Base-by-base conservation (phyloP, 2,797 vertebrate genomes). In the Oryzias sinensis region DNA sequence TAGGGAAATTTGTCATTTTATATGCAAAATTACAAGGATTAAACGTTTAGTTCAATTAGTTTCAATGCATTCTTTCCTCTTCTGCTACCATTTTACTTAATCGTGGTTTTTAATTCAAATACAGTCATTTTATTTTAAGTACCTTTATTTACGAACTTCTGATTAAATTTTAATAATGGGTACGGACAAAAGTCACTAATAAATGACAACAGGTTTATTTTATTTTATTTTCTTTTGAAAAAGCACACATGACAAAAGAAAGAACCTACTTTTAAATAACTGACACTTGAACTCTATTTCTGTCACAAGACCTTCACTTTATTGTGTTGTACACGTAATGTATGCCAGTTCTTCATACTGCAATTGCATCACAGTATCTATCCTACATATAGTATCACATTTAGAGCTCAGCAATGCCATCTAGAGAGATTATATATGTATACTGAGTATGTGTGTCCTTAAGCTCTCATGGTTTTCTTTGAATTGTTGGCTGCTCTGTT, bases 141-240 rank as follows among this genome's bases (percentile, higher is more conserved):
- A 58, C 47, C 66, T 86, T 89, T 80, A 82, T 85, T 88, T 83
- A 85, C 77, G 48, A 78, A 72, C 71, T 82, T 48, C 65, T 81
- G 84, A 89, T 88, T 83, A 84, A 82, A 81, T 74, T 16, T 16
- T 2, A 24, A 69, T 82, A 81, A 64, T 74, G 47, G 43, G 44
- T 73, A 55, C 24, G 70, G 65, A 47, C 41, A 56, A 43, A 11
- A 61, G 65, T 37, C 14, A 25, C 20, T 41, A 1, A 3, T 18
- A 45, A n/a, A 6, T 2, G n/a, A 33, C n/a, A 0, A 18, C 18
- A 45, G 11, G 20, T 13, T n/a, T n/a, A n/a, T n/a, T n/a, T 11
- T 13, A n/a, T 20, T 5, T 27, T 56, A 52, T 48, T 61, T 52
- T 22, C 20, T 55, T 17, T 71, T 69, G 17, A 62, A 83, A 73